These are phyloP conservation scores for Onthophagus taurus DNA, from an alignment of 1,140 invertebrate genomes.

Conservation along the genomic window DNA sequence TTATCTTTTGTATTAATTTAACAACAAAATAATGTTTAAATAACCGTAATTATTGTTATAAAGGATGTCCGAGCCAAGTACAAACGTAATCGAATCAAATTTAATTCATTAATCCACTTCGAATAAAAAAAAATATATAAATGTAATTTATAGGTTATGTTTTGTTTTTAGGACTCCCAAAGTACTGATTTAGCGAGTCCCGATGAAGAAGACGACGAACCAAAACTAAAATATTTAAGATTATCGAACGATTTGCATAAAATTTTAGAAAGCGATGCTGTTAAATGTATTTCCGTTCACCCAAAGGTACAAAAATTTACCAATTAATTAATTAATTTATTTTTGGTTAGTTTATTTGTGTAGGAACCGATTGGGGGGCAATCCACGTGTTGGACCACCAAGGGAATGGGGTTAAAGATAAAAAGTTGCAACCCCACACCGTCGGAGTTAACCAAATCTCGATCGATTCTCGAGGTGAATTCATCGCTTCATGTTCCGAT, in stretches of 20 bases:
- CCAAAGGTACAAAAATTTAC: conserved; percentile 55
- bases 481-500: conserved; percentile 87
- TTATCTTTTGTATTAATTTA: background rate
- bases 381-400: conserved; percentile 88
- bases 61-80: conserved; percentile 11
- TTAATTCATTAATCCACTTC: background rate
- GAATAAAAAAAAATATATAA: background rate
- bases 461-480: conserved; percentile 85
- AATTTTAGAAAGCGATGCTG: conserved; percentile 80
- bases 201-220: conserved; percentile 65
- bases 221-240: conserved; percentile 85
- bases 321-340: conserved; percentile 12
- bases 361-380: conserved; percentile 84
- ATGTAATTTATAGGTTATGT: background rate
- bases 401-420: conserved; percentile 67
- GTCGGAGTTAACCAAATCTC: conserved; percentile 90
- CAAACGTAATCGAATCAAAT: conserved; percentile 4
- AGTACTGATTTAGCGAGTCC: conserved; percentile 42
- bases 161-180: conserved; percentile 26
- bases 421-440: conserved; percentile 68
- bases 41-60: conserved; percentile 4
- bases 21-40: background rate
- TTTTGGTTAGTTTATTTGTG: conserved; percentile 69
- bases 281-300: conserved; percentile 86
- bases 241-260: conserved; percentile 77